phyloP scores from a whole-genome alignment of 2,797 vertebrate genomes.

The Muscicapa striata region DNA sequence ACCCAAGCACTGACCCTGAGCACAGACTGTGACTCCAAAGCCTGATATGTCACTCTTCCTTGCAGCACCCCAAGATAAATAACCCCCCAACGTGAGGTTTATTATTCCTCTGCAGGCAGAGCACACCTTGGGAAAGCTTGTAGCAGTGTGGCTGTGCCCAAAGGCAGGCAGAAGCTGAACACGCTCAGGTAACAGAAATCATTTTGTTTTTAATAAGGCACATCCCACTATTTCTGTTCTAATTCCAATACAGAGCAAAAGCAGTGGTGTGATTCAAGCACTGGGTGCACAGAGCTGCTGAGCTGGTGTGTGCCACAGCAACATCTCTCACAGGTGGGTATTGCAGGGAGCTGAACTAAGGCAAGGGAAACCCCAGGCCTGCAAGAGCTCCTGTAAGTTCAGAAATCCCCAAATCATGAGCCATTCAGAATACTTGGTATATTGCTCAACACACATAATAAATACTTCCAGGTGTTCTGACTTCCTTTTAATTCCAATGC shows the following conservation, averaged over 20 bases:
- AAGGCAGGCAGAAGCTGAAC: neutral
- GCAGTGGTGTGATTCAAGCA: neutral
- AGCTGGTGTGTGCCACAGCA: neutral
- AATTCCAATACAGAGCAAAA: neutral
- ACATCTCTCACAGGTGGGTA: neutral
- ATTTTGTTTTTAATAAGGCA: neutral
- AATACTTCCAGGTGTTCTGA: neutral
- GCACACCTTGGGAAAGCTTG: neutral
- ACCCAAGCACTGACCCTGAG: fast-evolving
- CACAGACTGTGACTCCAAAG: neutral
- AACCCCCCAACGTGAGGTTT: fast-evolving
- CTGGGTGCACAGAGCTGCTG: neutral
- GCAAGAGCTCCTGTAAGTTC: neutral
- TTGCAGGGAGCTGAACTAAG: neutral
- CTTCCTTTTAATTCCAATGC: neutral
- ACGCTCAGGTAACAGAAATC: neutral
- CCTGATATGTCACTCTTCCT: neutral
- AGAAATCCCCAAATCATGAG: neutral
- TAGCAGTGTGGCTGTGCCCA: fast-evolving
- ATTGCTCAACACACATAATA: neutral
- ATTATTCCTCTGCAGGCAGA: neutral
- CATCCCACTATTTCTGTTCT: neutral
- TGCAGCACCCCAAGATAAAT: neutral
- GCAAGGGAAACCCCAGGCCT: neutral
- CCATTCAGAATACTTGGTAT: neutral